These are phyloP conservation scores for Drosophila siamana DNA, from an alignment of 2,888 invertebrate species.

Conservation along the genomic window DNA sequence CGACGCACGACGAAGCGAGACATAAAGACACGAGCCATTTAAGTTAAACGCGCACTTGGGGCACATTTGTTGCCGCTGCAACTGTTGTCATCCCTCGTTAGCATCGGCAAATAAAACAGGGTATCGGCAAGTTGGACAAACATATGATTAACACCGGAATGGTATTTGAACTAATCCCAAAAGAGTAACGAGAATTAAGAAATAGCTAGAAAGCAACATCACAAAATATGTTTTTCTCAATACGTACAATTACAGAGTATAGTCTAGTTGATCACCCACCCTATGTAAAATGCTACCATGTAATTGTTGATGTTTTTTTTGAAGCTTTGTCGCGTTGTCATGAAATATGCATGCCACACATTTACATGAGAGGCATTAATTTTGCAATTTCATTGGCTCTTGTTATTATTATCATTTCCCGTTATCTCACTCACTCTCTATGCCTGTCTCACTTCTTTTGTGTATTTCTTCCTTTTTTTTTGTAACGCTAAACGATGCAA, in stretches of 20 bases:
- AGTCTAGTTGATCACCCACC: neutral
- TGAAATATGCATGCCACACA: slow-evolving; percentile 69
- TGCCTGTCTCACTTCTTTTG: neutral
- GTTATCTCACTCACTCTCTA: neutral
- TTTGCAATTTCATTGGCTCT: slow-evolving; percentile 64
- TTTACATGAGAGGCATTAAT: slow-evolving; percentile 70
- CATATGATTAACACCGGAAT: neutral
- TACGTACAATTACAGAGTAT: slow-evolving; percentile 5
- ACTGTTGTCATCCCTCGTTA: slow-evolving; percentile 16
- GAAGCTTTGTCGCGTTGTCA: slow-evolving; percentile 59
- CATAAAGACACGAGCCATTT: slow-evolving; percentile 69
- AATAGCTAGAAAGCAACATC: too few species aligned
- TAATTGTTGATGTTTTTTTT: slow-evolving; percentile 22
- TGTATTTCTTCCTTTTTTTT: neutral
- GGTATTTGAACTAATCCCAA: too few species aligned
- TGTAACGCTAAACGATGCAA: slow-evolving; percentile 42
- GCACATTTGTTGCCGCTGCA: slow-evolving; percentile 18
- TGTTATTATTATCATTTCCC: slow-evolving; percentile 45
- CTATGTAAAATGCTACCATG: neutral
- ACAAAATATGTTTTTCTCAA: too few species aligned
- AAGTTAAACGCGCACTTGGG: slow-evolving; percentile 62
- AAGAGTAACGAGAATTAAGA: too few species aligned
- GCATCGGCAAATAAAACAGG: slow-evolving; percentile 1
- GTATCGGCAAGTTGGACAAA: neutral
- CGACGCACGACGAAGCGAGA: slow-evolving; percentile 35